Conservation (phyloP, 2,888 invertebrate species). For the Incurvaria masculella region DNA sequence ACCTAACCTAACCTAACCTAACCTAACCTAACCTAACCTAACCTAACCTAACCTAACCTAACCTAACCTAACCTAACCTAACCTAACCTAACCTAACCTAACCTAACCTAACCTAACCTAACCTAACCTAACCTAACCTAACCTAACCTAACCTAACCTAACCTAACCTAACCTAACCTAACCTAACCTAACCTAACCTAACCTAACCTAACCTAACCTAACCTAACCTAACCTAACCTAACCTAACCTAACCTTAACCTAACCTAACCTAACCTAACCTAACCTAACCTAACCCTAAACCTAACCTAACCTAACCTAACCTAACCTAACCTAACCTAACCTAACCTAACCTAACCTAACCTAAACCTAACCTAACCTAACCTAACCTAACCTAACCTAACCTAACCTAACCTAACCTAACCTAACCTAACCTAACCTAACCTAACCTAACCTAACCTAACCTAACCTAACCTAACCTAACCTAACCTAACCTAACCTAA, state of each 20-base stretch:
- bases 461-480: neutral
- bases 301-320: conserved; percentile 5
- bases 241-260: no score
- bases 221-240: conserved; percentile 4
- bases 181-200: conserved; percentile 4
- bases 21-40: conserved; percentile 4
- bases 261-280: conserved; percentile 4
- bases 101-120: conserved; percentile 4
- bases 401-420: neutral
- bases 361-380: conserved; percentile 5
- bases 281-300: conserved; percentile 4
- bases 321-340: conserved; percentile 5
- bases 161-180: conserved; percentile 4
- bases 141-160: conserved; percentile 4
- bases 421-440: neutral
- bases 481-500: neutral
- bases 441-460: neutral
- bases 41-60: conserved; percentile 4
- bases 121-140: conserved; percentile 4
- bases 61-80: conserved; percentile 4
- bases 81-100: conserved; percentile 4
- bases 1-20: conserved; percentile 4
- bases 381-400: conserved; percentile 2
- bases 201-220: conserved; percentile 4
- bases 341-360: no score